Evolutionary conservation across 2,113 vertebrate genomes (phyloP).

Genomic region (Phalacrocorax aristotelis): DNA sequence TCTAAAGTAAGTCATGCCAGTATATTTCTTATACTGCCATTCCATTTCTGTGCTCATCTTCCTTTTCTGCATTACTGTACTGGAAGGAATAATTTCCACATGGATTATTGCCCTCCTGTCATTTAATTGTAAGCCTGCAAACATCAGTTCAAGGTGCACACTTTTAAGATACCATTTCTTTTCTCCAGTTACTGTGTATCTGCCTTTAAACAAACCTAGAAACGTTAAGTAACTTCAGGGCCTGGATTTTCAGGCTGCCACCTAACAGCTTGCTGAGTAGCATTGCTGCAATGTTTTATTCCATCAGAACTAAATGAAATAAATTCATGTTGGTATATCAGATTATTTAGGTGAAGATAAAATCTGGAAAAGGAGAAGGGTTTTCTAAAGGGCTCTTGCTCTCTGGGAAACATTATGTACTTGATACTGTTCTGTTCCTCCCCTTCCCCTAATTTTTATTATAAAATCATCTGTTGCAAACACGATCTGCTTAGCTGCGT

Average conservation of each 20-base stretch:
- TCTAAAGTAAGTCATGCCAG: neutral
- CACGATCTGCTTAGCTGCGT: neutral
- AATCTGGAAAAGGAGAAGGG: neutral
- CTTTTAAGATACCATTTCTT: neutral
- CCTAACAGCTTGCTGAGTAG: neutral
- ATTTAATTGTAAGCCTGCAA: neutral
- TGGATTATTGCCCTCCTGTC: neutral
- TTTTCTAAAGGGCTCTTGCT: neutral
- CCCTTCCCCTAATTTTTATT: neutral
- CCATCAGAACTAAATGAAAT: neutral
- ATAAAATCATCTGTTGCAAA: neutral
- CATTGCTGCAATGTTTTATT: neutral
- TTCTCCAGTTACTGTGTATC: neutral
- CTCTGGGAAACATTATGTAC: neutral
- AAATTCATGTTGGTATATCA: neutral
- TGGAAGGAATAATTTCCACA: neutral
- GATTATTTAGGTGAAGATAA: neutral
- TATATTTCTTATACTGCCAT: neutral
- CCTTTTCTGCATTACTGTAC: neutral
- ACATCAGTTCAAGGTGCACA: neutral
- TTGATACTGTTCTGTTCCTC: neutral
- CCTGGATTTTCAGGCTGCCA: neutral
- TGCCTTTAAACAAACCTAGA: neutral
- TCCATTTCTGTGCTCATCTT: neutral
- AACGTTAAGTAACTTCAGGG: neutral